Conservation (phyloP, 1,140 invertebrate genomes). For the Druon quercuslanigerum region DNA sequence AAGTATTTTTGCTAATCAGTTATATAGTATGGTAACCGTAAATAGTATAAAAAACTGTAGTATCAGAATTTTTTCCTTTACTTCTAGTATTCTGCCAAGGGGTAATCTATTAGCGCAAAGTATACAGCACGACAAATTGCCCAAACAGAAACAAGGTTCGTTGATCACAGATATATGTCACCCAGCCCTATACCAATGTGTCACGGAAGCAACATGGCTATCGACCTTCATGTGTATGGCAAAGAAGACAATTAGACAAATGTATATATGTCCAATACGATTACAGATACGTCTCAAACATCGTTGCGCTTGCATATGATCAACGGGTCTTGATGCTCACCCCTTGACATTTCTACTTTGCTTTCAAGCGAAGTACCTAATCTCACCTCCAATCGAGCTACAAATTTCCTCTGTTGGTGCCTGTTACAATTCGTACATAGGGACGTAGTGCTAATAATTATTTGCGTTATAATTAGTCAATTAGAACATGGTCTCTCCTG, state of each 20-base stretch:
- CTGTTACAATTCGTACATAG: no score
- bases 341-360: constrained; percentile 10
- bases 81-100: neutral
- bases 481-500: no score
- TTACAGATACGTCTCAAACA: constrained; percentile 28
- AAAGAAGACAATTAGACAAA: constrained; percentile 19
- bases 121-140: constrained; percentile 4
- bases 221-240: constrained; percentile 16
- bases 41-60: neutral
- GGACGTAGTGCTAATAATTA: no score
- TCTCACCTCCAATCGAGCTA: neutral
- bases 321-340: constrained; percentile 8
- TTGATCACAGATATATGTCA: constrained; percentile 24
- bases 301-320: constrained; percentile 14
- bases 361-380: neutral
- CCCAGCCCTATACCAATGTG: constrained; percentile 13
- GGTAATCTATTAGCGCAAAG: neutral
- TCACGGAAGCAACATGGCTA: constrained; percentile 10
- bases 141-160: neutral
- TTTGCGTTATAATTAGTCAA: no score
- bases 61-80: neutral
- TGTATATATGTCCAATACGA: constrained; percentile 1
- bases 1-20: neutral
- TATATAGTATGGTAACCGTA: neutral
- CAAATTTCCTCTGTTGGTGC: no score